Conservation (phyloP, 1,140 invertebrate species). For the Lerema accius region DNA sequence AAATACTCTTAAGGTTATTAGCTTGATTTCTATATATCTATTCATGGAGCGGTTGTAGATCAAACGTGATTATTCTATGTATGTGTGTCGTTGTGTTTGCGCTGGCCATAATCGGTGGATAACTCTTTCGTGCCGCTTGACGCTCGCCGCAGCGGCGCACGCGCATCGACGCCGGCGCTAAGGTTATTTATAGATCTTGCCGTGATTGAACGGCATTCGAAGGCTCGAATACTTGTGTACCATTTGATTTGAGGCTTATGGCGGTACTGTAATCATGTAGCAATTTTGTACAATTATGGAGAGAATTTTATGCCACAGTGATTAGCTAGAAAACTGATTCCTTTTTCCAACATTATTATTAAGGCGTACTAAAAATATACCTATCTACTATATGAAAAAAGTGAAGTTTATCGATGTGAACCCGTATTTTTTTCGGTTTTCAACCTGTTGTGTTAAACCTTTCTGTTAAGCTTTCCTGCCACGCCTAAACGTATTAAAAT, state of each 20-base stretch:
- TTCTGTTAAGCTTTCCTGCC: too few species aligned
- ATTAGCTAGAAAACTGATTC: neutral
- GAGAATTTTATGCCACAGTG: neutral
- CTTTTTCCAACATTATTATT: too few species aligned
- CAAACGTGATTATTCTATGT: conserved; percentile 15
- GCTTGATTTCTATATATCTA: too few species aligned
- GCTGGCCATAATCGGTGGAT: conserved; percentile 28
- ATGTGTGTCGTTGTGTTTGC: conserved; percentile 19
- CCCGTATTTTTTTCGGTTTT: too few species aligned
- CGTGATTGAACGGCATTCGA: conserved; percentile 25
- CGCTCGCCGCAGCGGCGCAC: too few species aligned
- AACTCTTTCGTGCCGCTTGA: conserved; percentile 14
- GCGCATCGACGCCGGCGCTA: conserved; percentile 21
- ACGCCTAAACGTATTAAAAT: too few species aligned
- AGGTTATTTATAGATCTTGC: conserved; percentile 27
- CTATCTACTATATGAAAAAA: too few species aligned
- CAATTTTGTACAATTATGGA: neutral
- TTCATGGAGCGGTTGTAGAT: conserved; percentile 14
- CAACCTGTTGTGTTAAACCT: too few species aligned
- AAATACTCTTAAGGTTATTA: too few species aligned
- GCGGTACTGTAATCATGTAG: conserved; percentile 17
- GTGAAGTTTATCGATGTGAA: too few species aligned
- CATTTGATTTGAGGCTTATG: conserved; percentile 20
- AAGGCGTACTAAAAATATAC: too few species aligned
- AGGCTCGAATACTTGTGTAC: conserved; percentile 27